Evolutionary conservation across 1,140 invertebrate genomes (phyloP).

Genomic region (Eciton burchellii): DNA sequence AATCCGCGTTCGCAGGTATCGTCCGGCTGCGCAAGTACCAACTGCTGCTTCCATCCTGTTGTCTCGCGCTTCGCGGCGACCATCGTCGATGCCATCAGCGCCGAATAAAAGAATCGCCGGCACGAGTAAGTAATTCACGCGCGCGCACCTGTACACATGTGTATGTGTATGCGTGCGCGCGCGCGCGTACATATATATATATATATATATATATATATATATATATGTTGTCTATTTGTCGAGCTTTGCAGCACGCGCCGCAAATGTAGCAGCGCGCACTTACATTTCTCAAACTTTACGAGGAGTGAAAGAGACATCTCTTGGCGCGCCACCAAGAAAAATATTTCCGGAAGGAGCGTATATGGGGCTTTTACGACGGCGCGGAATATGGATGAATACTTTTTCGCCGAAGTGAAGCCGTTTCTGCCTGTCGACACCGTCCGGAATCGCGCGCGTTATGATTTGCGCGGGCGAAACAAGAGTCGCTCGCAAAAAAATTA

Average conservation of each 20-base stretch:
- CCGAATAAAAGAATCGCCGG: slow-evolving; percentile 26
- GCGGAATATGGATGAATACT: slow-evolving; percentile 71
- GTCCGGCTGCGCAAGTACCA: background rate
- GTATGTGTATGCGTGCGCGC: too few species aligned
- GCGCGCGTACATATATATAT: background rate
- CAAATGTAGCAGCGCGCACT: slow-evolving; percentile 39
- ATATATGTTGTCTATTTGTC: background rate
- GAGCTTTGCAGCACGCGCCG: slow-evolving; percentile 1
- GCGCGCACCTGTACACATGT: background rate
- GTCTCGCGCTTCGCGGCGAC: background rate
- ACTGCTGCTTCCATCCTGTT: background rate
- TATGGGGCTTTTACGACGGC: slow-evolving; percentile 67
- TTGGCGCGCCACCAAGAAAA: slow-evolving; percentile 72
- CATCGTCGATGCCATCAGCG: background rate
- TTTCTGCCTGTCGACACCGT: slow-evolving; percentile 39
- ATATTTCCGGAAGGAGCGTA: slow-evolving; percentile 68
- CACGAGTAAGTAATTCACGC: slow-evolving; percentile 18
- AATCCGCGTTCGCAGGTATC: slow-evolving; percentile 20
- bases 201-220: too few species aligned
- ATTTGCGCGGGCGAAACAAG: slow-evolving; percentile 39
- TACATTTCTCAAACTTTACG: slow-evolving; percentile 70
- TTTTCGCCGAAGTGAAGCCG: slow-evolving; percentile 55
- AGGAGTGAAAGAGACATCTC: slow-evolving; percentile 68
- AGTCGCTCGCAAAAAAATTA: slow-evolving; percentile 35
- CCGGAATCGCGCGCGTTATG: slow-evolving; percentile 47